phyloP scores from a whole-genome alignment of 1,140 invertebrate genomes.

The Anadara kagoshimensis region DNA sequence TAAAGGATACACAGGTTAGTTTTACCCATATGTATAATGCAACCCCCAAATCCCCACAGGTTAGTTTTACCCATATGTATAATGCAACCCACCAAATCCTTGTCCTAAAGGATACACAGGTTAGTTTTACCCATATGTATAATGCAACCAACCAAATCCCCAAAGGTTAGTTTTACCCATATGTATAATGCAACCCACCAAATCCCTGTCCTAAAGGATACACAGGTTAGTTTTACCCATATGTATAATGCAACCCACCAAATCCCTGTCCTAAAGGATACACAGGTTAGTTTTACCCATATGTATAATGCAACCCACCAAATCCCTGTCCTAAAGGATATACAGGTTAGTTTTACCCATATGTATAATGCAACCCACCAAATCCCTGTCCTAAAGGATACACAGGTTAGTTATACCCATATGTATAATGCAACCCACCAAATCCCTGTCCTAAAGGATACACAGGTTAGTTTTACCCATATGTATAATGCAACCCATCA shows the following conservation, averaged over 20 bases:
- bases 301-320: slow-evolving; percentile 98
- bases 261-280: slow-evolving; percentile 93
- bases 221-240: slow-evolving; percentile 91
- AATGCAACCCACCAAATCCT: slow-evolving; percentile 99
- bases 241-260: slow-evolving; percentile 98
- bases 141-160: slow-evolving; percentile 99
- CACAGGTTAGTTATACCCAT: too few relatives aligned
- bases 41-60: too few relatives aligned
- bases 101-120: slow-evolving; percentile 87
- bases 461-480: slow-evolving; percentile 91
- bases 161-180: slow-evolving; percentile 89
- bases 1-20: too few relatives aligned
- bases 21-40: too few relatives aligned
- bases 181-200: slow-evolving; percentile 98
- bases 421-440: slow-evolving; percentile 99
- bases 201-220: slow-evolving; percentile 93
- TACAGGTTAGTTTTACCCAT: slow-evolving; percentile 91
- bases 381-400: slow-evolving; percentile 93
- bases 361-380: slow-evolving; percentile 98
- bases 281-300: slow-evolving; percentile 91
- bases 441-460: slow-evolving; percentile 93
- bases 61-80: slow-evolving; percentile 96
- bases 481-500: slow-evolving; percentile 98
- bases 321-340: slow-evolving; percentile 93
- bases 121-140: slow-evolving; percentile 96